Conservation (phyloP, 2,113 vertebrate species). For the Chauna torquata region DNA sequence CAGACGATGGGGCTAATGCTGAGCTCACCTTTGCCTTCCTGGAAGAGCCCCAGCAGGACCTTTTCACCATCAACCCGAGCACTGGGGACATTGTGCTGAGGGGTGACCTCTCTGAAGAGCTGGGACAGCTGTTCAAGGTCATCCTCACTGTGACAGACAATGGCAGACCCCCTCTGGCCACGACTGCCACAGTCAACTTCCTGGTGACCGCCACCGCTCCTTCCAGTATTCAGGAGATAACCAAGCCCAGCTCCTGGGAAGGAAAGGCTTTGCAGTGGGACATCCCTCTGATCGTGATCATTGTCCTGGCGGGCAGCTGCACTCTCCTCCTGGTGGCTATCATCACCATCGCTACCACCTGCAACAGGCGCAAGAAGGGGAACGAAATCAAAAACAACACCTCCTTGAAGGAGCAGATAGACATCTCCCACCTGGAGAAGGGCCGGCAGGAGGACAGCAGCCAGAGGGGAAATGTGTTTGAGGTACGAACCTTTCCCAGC, state of each 20-base stretch:
- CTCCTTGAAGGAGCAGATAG: constrained; percentile 75
- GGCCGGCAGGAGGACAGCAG: constrained; percentile 78
- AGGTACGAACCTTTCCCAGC: constrained; percentile 86
- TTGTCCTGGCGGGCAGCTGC: constrained; percentile 91
- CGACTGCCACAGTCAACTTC: constrained; percentile 86
- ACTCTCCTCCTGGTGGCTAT: constrained; percentile 92
- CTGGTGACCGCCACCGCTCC: constrained; percentile 81
- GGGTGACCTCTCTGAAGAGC: constrained; percentile 85
- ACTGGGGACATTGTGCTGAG: constrained; percentile 88
- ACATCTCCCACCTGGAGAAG: constrained; percentile 81
- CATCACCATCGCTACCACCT: constrained; percentile 92
- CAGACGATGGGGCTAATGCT: constrained; percentile 88
- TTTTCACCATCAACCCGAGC: constrained; percentile 86
- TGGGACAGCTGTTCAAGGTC: constrained; percentile 82
- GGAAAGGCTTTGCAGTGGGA: constrained; percentile 86
- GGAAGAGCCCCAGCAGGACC: constrained; percentile 79
- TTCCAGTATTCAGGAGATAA: constrained; percentile 75
- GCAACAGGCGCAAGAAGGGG: constrained; percentile 87
- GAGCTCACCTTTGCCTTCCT: constrained; percentile 88
- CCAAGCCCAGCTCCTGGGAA: constrained; percentile 73
- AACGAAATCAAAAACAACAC: constrained; percentile 71
- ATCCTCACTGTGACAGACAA: constrained; percentile 85
- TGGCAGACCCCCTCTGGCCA: constrained; percentile 86
- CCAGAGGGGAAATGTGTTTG: constrained; percentile 85
- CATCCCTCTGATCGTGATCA: constrained; percentile 90